Conservation (phyloP, 1,140 invertebrate genomes). For the Panagrolaimus sp. region DNA sequence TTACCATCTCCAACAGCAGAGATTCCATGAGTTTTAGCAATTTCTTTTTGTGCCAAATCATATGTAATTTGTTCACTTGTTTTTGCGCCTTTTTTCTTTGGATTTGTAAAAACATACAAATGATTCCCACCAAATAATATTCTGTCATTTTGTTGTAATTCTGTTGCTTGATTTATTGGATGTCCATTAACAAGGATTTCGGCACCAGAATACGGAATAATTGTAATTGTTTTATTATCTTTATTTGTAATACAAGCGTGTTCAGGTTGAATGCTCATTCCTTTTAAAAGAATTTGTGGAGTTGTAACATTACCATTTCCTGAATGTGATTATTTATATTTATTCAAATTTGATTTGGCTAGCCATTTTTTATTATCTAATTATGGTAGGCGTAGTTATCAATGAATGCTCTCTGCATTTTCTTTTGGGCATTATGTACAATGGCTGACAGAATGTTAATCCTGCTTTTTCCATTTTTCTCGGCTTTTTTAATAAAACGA, state of each 20-base stretch:
- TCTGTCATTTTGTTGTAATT: conserved; percentile 65
- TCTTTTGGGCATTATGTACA: too few species aligned
- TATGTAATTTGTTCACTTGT: conserved; percentile 61
- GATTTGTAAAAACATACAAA: conserved; percentile 63
- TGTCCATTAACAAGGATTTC: conserved; percentile 64
- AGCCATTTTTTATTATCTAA: too few species aligned
- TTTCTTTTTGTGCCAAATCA: conserved; percentile 65
- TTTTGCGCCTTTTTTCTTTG: conserved; percentile 56
- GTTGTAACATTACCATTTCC: conserved; percentile 48
- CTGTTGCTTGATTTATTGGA: conserved; percentile 52
- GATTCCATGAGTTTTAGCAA: conserved; percentile 64
- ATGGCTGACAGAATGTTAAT: too few species aligned
- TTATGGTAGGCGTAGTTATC: too few species aligned
- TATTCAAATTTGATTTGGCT: too few species aligned
- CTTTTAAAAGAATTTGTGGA: conserved; percentile 63
- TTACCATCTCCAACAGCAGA: conserved; percentile 30
- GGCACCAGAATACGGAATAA: conserved; percentile 62
- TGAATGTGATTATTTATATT: too few species aligned
- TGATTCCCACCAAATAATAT: conserved; percentile 65
- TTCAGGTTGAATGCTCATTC: conserved; percentile 64
- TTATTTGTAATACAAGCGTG: conserved; percentile 63
- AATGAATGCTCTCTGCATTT: too few species aligned
- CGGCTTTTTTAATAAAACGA: too few species aligned
- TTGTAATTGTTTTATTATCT: conserved; percentile 59
- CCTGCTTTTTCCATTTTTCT: too few species aligned